Evolutionary conservation across 2,888 invertebrate species (phyloP), one percentile per base, ranked within the genome.

Genomic region (Scaptomyza flava): DNA sequence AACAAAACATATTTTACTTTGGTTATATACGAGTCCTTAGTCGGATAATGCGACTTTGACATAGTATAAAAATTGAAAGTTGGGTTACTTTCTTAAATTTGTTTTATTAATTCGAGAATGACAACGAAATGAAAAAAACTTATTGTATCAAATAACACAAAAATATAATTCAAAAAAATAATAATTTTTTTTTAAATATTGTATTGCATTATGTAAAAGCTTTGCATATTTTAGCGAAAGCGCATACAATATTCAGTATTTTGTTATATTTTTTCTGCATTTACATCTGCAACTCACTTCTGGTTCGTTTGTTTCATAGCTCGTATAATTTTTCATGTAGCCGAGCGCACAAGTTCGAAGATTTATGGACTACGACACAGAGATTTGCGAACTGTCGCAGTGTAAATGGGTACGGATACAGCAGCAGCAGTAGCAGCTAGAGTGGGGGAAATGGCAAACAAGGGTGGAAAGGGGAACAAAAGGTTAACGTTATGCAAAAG

Each of bases 321-420:
- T 64, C 59, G 57, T 64, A 78, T 80, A 84, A 84, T 87, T 84
- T 81, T 81, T 84, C 87, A 81, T 81, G 77, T 68, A 66, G 61
- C 46, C 45, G 43, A 72, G 50, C 61, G 59, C 57, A 66, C 60
- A 38, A 48, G 33, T 56, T 51, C 9, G 47, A 80, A 85, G 86
- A 82, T 82, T 82, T 82, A 82, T 85, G 85, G 50, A 77, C 59
- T 68, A 60, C 69, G 64, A 12, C 47, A 46, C 53, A 65, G 63
- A 80, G 72, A 68, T 80, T 80, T 75, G 70, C 59, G 59, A 70
- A 68, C 67, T 70, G 79, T 70, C 63, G 65, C 67, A 63, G 48
- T 67, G 62, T 36, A 63, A 61, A 65, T 68, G 63, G 50, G 48
- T 42, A 47, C 46, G 69, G 43, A 41, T 52, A 31, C 34, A 14